These are phyloP conservation scores for Lepeophtheirus nordmannii DNA, from an alignment of 2,888 invertebrate species.

Conservation along the genomic window DNA sequence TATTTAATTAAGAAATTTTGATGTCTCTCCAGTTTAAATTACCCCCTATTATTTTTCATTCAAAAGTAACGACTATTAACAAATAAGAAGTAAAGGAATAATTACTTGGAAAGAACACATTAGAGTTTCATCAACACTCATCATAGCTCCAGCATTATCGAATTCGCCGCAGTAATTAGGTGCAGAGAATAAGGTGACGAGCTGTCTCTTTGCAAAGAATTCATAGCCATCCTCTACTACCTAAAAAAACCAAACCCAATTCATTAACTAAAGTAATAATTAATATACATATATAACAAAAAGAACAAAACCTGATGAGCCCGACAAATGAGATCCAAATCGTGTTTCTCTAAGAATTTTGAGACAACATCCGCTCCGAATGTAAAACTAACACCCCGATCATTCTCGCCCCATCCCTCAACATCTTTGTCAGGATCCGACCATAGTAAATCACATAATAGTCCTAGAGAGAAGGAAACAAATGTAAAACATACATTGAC, in stretches of 20 bases:
- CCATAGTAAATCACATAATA: conserved; percentile 92
- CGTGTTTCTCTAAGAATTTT: conserved; percentile 97
- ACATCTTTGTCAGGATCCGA: conserved; percentile 88
- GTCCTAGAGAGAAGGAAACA: conserved; percentile 42
- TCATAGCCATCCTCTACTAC: conserved; percentile 98
- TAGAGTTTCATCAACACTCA: conserved; percentile 95
- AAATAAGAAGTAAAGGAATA: too few relatives aligned
- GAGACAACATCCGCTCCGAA: conserved; percentile 98
- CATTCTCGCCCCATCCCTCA: conserved; percentile 99
- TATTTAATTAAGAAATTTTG: too few relatives aligned
- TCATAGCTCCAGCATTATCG: conserved; percentile 98
- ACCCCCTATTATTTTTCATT: too few relatives aligned
- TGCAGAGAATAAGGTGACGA: conserved; percentile 96
- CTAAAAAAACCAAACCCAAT: conserved; percentile 33
- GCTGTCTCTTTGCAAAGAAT: conserved; percentile 93
- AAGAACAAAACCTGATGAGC: conserved; percentile 66
- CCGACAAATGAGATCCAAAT: conserved; percentile 97
- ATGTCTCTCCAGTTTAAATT: too few relatives aligned
- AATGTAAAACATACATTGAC: not conserved
- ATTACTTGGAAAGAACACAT: conserved; percentile 97
- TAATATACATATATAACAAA: not conserved
- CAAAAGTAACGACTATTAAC: too few relatives aligned
- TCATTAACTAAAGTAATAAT: not conserved
- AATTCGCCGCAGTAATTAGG: conserved; percentile 97
- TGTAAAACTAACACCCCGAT: conserved; percentile 96